Evolutionary conservation across 2,797 vertebrate species (phyloP), one percentile per base, ranked within the genome.

Genomic region (Yasuhikotakia modesta): DNA sequence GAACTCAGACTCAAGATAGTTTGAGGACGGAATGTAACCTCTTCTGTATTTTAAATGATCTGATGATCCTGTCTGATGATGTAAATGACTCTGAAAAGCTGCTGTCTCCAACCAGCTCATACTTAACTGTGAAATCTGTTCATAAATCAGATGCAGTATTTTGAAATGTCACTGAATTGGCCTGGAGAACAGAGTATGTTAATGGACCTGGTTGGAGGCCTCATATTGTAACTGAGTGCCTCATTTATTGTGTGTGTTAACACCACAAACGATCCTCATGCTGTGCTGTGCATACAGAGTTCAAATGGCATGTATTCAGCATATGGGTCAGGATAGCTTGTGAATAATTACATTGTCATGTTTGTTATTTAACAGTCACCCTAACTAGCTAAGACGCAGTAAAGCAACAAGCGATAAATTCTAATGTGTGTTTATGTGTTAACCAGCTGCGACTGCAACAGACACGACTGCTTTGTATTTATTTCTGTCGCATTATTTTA

Each of bases 11-110:
- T 22, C 32, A 57, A 73, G 65, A 65, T 73, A 73, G 46, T 17
- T 68, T 46, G n/a, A 78, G 69, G 65, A 73, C 61, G 63, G 48
- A 78, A 74, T 73, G 64, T 70, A 73, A 32, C 63, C 50, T 64
- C 52, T 79, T 24, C 30, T 53, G 32, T 46, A 45, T 30, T 61
- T 46, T 32, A 2, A 48, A 17, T 45, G 52, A 24, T n/a, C n/a
- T n/a, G n/a, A 58, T 22, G 17, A 43, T 68, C 39, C 66, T 67
- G 43, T 67, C 63, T n/a, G 32, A 22, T 39, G 60, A 58, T 11
- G 52, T 21, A 77, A 77, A 79, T 67, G 32, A 61, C 45, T 73
- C 21, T 70, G n/a, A 46, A 65, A 74, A 5, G 35, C 3, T 74
- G 27, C 2, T 65, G 46, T 63, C 30, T 53, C 19, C 60, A 43